Base-by-base conservation (phyloP, 2,113 vertebrate genomes). In the Phalacrocorax aristotelis region DNA sequence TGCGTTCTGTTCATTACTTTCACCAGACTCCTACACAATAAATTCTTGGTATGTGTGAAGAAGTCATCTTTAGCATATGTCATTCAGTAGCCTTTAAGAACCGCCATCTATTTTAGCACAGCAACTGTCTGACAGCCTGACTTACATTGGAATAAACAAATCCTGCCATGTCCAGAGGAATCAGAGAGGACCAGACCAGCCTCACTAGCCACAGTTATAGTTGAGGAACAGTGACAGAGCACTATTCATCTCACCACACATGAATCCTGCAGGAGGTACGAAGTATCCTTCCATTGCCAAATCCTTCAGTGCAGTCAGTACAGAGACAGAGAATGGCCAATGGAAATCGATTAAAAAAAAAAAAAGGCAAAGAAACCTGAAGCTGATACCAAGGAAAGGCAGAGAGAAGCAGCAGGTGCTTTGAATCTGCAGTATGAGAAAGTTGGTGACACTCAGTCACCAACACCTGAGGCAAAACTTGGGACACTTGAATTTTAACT, bases 1-100 rank as follows among this genome's bases (percentile, higher is more conserved):
- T 25, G 79, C 76, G 27, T 87, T 97, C 83, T 85, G 65, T 87
- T 97, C 92, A 65, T 87, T 89, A 87, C 84, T 95, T 91, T 93
- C 62, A 76, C 40, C 89, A 89, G 81, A 91, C 87, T 95, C 95
- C 94, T 76, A 95, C 89, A 0, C 89, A 69, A 79, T 58, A 78
- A 91, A 85, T 91, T 65, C 89, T 95, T 76, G 54, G n/a, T 87
- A 58, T 65, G 52, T 89, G 40, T 72, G 92, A 96, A 94, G 80
- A 94, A 95, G 77, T 84, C n/a, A 38, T 95, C 72, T 82, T 92
- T 57, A 95, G 62, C 86, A 61, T 79, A 65, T 89, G 95, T 54
- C 57, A 82, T 75, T 95, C 44, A 69, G 42, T 82, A 93, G 80
- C 69, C 77, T 89, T 84, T 87, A 89, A 87, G 52, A 76, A 38